Conservation (phyloP, 2,888 invertebrate genomes). For the Archips xylosteana region DNA sequence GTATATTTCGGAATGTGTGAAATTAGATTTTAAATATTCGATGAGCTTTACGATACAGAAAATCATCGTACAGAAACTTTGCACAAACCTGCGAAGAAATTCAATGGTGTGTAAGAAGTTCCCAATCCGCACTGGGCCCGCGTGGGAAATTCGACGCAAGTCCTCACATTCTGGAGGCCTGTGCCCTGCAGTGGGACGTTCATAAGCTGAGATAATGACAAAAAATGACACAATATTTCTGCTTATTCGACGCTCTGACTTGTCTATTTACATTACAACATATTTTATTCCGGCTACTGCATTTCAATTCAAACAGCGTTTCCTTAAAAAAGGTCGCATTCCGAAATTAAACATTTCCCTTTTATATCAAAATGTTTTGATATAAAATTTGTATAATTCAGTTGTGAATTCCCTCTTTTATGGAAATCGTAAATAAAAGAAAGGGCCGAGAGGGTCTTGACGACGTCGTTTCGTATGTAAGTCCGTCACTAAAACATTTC, state of each 20-base stretch:
- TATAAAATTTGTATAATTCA: slow-evolving; percentile 27
- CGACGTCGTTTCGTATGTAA: slow-evolving; percentile 50
- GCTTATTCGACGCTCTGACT: background rate
- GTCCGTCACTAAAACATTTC: slow-evolving; percentile 56
- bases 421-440: slow-evolving; percentile 47
- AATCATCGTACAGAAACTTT: too few relatives aligned
- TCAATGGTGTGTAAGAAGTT: too few relatives aligned
- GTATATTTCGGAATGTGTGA: too few relatives aligned
- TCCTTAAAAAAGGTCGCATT: slow-evolving; percentile 1
- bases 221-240: background rate
- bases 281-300: background rate
- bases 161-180: too few relatives aligned
- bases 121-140: too few relatives aligned
- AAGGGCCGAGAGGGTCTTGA: slow-evolving; percentile 39
- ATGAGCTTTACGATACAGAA: too few relatives aligned
- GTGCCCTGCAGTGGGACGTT: too few relatives aligned
- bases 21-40: too few relatives aligned
- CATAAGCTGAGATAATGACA: too few relatives aligned
- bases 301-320: slow-evolving; percentile 7
- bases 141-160: too few relatives aligned
- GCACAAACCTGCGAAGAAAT: too few relatives aligned
- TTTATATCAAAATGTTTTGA: slow-evolving; percentile 13
- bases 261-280: background rate
- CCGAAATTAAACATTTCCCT: background rate
- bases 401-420: slow-evolving; percentile 36